Base-by-base conservation (phyloP, 2,888 invertebrate species). In the Stegophylla sp. region DNA sequence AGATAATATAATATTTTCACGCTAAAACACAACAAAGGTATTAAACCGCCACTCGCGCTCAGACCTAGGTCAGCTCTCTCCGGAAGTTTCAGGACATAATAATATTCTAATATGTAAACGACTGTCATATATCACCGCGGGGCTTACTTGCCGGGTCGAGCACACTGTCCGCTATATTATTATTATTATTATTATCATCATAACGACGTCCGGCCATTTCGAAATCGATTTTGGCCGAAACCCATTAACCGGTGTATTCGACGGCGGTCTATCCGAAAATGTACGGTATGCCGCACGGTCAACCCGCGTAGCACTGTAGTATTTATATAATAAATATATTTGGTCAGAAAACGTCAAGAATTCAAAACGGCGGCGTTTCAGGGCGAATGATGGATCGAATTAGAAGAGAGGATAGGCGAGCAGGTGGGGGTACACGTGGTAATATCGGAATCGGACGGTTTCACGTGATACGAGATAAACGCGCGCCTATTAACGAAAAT, bases 241-340 rank as follows among this genome's bases (percentile, higher is more conserved):
- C 61, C 61, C 61, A 79, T 79, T 79, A 71, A 69, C 79, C 51
- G 26, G 48, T 41, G 34, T 41, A n/a, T 79, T 79, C 17, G 77
- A 61, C 64, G 41, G 1, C 43, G 43, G 63, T 64, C 20, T 43
- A 45, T 59, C 28, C 9, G 48, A 15, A 48, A 20, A 74, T 63
- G 4, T 51, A 28, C 41, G 23, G 20, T 51, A n/a, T 23, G 48
- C 13, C 10, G n/a, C 43, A 7, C 15, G 7, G 43, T 20, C 20
- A n/a, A n/a, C n/a, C n/a, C n/a, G n/a, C n/a, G n/a, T n/a, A n/a
- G n/a, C n/a, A n/a, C n/a, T n/a, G n/a, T n/a, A n/a, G n/a, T n/a
- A n/a, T n/a, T n/a, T n/a, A n/a, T n/a, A n/a, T n/a, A n/a, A n/a
- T n/a, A n/a, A n/a, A n/a, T n/a, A n/a, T n/a, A n/a, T n/a, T n/a